Evolutionary conservation across 2,888 invertebrate genomes (phyloP).

Genomic region (Dermolepida albohirtum): DNA sequence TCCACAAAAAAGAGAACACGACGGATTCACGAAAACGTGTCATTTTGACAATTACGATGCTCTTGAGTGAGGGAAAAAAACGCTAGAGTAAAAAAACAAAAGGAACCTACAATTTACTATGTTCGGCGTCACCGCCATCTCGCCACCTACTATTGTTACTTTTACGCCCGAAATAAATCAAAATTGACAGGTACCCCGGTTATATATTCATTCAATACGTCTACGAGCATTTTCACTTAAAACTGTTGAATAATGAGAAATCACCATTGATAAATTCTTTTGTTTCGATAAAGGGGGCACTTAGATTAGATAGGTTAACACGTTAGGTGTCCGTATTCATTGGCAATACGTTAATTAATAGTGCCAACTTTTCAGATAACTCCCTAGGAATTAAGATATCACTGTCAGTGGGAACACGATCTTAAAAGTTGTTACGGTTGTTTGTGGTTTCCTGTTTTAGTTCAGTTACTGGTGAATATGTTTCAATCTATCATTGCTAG

Average conservation of each 20-base stretch:
- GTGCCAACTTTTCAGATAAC: conserved; percentile 31
- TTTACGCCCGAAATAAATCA: conserved; percentile 30
- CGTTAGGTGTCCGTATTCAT: conserved; percentile 25
- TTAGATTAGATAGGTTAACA: conserved; percentile 37
- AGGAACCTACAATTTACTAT: conserved; percentile 28
- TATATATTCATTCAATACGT: conserved; percentile 32
- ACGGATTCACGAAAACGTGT: conserved; percentile 31
- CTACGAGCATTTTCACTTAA: conserved; percentile 35
- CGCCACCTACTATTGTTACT: not conserved
- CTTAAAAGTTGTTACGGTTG: conserved; percentile 14
- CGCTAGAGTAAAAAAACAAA: not conserved
- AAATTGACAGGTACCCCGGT: conserved; percentile 34
- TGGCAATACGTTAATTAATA: conserved; percentile 35
- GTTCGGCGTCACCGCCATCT: conserved; percentile 2
- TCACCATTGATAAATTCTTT: conserved; percentile 14
- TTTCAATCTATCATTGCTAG: no score
- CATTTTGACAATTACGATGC: conserved; percentile 28
- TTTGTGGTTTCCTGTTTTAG: conserved; percentile 23
- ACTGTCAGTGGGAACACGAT: conserved; percentile 22
- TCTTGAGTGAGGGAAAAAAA: not conserved
- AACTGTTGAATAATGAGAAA: conserved; percentile 21
- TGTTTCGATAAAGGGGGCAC: conserved; percentile 21
- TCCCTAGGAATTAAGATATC: conserved; percentile 13
- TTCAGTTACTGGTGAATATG: not conserved
- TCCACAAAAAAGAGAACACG: conserved; percentile 25